Evolutionary conservation across 2,113 vertebrate species (phyloP).

Genomic region (Synchiropus splendidus): DNA sequence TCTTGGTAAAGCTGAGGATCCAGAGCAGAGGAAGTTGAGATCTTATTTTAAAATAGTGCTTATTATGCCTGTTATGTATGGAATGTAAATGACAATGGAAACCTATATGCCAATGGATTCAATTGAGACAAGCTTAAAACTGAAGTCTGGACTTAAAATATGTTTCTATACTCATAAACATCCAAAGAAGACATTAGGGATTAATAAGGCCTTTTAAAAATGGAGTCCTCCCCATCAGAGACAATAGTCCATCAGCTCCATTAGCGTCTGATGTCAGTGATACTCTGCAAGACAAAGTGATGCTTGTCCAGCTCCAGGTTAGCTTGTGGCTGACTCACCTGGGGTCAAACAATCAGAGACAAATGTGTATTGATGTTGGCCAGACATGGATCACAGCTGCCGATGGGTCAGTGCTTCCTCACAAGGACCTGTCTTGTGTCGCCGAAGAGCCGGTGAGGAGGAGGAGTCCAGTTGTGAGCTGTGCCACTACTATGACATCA

Average conservation of each 20-base stretch:
- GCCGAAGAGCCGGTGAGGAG: conserved; percentile 8
- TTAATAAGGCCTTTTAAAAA: no score
- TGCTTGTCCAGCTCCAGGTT: conserved; percentile 15
- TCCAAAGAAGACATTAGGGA: no score
- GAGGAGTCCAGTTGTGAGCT: conserved; percentile 2
- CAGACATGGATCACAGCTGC: conserved; percentile 56
- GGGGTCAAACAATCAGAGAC: conserved; percentile 45
- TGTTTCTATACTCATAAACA: no score
- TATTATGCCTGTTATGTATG: no score
- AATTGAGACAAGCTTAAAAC: no score
- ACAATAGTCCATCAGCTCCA: conserved; percentile 16
- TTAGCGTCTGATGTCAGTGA: conserved; percentile 55
- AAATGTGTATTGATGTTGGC: conserved; percentile 58
- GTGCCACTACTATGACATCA: not conserved
- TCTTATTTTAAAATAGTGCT: no score
- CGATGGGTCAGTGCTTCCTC: conserved; percentile 48
- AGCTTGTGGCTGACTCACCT: conserved; percentile 30
- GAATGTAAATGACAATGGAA: no score
- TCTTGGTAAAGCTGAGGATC: no score
- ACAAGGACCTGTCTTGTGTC: conserved; percentile 35
- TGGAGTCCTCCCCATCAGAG: not conserved
- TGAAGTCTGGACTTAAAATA: no score
- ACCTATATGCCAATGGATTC: no score
- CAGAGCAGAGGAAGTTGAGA: no score
- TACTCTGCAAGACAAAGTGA: conserved; percentile 34